Conservation (phyloP, 2,888 invertebrate genomes). For the Drosophila mayaguana region DNA sequence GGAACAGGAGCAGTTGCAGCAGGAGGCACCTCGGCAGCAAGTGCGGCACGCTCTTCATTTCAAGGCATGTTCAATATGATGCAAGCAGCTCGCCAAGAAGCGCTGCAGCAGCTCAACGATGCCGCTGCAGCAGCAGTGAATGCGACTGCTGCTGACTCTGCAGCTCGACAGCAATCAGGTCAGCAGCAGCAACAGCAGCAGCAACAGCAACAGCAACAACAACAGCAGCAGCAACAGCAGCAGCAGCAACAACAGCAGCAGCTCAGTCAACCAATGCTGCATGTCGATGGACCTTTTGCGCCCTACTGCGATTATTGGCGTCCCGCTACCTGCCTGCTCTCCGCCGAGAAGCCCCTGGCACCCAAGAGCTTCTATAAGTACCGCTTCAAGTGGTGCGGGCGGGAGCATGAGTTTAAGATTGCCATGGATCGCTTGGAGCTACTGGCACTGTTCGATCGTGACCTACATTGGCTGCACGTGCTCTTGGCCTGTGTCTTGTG, state of each 20-base stretch:
- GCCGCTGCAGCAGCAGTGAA: conserved; percentile 18
- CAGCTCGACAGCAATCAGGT: conserved; percentile 11
- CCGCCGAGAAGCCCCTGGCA: conserved; percentile 80
- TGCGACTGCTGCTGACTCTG: no score
- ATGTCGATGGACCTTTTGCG: conserved; percentile 82
- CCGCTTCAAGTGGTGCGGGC: conserved; percentile 82
- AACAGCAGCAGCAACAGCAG: conserved; percentile 29
- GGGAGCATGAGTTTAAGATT: conserved; percentile 88
- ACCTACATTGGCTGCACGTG: conserved; percentile 91
- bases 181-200: conserved; percentile 17
- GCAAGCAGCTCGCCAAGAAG: conserved; percentile 57
- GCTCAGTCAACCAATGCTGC: conserved; percentile 75
- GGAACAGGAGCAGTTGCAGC: conserved; percentile 6
- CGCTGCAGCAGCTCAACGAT: conserved; percentile 64
- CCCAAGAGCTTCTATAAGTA: conserved; percentile 85
- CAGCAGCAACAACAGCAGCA: conserved; percentile 45
- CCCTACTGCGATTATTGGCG: conserved; percentile 85
- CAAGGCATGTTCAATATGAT: conserved; percentile 82
- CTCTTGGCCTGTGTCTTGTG: conserved; percentile 93
- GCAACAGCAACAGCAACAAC: conserved; percentile 30
- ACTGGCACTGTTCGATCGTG: conserved; percentile 96
- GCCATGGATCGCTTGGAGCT: conserved; percentile 96
- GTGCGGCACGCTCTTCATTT: conserved; percentile 53
- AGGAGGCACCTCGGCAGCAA: conserved; percentile 21
- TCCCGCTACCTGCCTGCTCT: conserved; percentile 80